These are phyloP conservation scores for Eunapius fragilis DNA, from an alignment of 37 sponge, comb jelly and placozoan species.

Conservation along the genomic window DNA sequence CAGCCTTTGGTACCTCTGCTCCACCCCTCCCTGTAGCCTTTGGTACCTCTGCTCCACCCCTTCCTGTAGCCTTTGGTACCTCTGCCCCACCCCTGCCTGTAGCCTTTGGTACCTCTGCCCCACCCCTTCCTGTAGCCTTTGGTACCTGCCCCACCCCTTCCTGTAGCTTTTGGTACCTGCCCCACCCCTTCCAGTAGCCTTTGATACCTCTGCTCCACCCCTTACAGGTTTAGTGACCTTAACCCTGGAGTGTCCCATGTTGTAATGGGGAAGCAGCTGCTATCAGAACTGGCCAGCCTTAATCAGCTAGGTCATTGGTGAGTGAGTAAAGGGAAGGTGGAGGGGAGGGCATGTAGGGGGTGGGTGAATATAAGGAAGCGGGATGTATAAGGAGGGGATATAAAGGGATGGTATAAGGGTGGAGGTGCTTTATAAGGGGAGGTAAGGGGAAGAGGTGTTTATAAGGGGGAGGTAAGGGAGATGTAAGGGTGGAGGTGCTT, in stretches of 20 bases:
- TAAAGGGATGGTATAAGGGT: neutral
- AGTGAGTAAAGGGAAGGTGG: neutral
- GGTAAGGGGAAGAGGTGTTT: no score
- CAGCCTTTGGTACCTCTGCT: no score
- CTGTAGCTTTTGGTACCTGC: no score
- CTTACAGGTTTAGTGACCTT: constrained; percentile 36
- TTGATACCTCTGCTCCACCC: neutral
- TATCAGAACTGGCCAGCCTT: constrained; percentile 3
- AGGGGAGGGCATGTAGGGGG: neutral
- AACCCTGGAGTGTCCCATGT: constrained; percentile 59
- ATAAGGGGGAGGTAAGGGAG: no score
- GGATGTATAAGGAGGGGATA: neutral
- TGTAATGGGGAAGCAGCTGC: constrained; percentile 42
- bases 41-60: no score
- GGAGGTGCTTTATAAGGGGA: neutral
- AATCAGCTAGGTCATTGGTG: constrained; percentile 1
- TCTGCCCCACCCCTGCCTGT: no score
- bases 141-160: no score
- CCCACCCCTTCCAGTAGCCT: neutral
- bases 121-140: no score
- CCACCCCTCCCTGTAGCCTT: no score
- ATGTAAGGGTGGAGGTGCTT: neutral
- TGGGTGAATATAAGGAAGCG: no score
- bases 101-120: no score
- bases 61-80: no score